Evolutionary conservation across 2,113 vertebrate genomes (phyloP).

Genomic region (Leuciscus idus): DNA sequence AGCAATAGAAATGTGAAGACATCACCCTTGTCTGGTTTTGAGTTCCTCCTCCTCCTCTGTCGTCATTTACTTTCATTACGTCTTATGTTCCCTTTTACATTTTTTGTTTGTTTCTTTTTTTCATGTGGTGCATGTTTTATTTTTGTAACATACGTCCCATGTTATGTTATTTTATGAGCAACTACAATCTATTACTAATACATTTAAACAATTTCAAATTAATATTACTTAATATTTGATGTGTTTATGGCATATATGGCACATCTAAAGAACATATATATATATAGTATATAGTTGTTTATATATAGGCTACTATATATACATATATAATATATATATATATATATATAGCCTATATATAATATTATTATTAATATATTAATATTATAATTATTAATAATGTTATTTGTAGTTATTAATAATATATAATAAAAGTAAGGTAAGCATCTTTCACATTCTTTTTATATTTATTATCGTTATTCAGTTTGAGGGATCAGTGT

Average conservation of each 20-base stretch:
- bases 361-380: too few relatives aligned
- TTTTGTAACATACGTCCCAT: neutral
- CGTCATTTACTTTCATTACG: neutral
- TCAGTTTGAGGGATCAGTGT: neutral
- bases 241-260: neutral
- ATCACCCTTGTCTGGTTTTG: slow-evolving; percentile 7
- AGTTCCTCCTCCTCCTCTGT: neutral
- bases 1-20: neutral
- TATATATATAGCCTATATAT: too few relatives aligned
- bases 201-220: neutral
- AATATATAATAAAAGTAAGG: too few relatives aligned
- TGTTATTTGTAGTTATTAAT: too few relatives aligned
- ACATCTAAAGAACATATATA: neutral
- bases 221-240: neutral
- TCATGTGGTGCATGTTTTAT: neutral
- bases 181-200: neutral
- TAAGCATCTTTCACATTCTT: too few relatives aligned
- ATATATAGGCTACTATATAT: too few relatives aligned
- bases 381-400: too few relatives aligned
- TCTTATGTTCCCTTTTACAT: too few relatives aligned
- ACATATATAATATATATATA: too few relatives aligned
- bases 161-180: neutral
- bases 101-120: neutral
- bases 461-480: neutral
- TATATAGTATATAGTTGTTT: too few relatives aligned